Percentiles rank a stretch among this genome's conserved stretches.
These are phyloP conservation scores for Cebus imitator DNA, from an alignment of 2,113 vertebrate species.

Conservation along the genomic window DNA sequence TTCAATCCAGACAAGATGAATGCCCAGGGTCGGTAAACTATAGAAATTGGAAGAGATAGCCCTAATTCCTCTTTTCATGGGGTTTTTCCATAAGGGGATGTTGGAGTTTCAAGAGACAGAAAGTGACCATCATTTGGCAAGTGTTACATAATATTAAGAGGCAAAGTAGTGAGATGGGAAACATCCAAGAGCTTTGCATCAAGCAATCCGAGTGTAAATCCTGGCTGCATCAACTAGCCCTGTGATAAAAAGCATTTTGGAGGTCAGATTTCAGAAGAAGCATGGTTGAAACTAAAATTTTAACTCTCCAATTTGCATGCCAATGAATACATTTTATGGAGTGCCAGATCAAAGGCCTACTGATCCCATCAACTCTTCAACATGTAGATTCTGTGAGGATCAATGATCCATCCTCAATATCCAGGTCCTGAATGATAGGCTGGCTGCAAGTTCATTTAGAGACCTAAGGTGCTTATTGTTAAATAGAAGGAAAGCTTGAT, in stretches of 20 bases:
- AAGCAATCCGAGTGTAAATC: background rate
- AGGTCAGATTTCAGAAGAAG: background rate
- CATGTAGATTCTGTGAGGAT: background rate
- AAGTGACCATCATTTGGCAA: constrained; percentile 20
- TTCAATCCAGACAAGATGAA: constrained; percentile 58
- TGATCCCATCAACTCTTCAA: background rate
- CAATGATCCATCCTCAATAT: background rate
- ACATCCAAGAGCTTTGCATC: background rate
- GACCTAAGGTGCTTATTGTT: background rate
- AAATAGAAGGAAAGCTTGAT: background rate
- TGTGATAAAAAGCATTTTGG: background rate
- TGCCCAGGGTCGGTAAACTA: constrained; percentile 33
- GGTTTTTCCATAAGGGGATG: constrained; percentile 22
- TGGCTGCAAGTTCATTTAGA: background rate
- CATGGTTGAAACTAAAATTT: background rate
- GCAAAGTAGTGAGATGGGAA: background rate
- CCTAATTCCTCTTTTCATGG: background rate
- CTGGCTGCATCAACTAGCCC: background rate
- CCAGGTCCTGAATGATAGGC: background rate
- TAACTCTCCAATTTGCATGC: background rate
- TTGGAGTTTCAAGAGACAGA: background rate
- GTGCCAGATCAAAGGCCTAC: background rate
- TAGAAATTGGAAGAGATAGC: constrained; percentile 4
- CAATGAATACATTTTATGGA: background rate
- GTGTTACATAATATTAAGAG: background rate